phyloP scores from a whole-genome alignment of 2,113 vertebrate genomes.

The Manacus vitellinus region DNA sequence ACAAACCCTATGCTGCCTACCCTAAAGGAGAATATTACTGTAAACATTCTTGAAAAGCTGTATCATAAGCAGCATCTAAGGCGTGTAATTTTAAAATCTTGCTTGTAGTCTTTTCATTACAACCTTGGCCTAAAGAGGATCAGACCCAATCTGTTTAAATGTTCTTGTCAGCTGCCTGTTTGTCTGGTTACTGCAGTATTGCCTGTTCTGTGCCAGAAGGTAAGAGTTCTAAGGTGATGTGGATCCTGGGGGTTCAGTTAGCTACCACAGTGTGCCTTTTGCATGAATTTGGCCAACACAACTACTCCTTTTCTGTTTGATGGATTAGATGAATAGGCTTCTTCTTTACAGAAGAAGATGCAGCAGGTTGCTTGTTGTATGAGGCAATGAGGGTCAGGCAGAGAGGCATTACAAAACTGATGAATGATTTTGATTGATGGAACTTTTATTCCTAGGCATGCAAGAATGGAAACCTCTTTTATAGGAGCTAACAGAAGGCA shows the following conservation, averaged over 20 bases:
- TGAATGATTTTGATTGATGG: neutral
- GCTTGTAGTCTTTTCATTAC: neutral
- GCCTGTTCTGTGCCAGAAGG: neutral
- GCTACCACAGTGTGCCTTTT: neutral
- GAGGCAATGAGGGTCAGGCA: neutral
- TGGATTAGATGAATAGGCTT: neutral
- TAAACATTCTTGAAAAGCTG: neutral
- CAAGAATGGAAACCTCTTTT: constrained; percentile 6
- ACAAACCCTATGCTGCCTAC: neutral
- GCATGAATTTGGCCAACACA: neutral
- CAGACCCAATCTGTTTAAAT: neutral
- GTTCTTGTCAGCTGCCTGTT: neutral
- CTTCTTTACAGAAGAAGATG: neutral
- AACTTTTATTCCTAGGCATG: constrained; percentile 18
- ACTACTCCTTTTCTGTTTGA: neutral
- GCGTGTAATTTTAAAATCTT: neutral
- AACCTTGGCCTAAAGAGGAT: neutral
- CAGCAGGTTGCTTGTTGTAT: neutral
- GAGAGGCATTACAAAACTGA: neutral
- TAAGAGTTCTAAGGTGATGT: neutral
- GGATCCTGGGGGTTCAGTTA: neutral
- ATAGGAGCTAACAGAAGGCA: constrained; percentile 12
- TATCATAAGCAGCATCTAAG: neutral
- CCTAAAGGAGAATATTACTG: neutral
- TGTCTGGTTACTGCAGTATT: neutral